phyloP scores from a whole-genome alignment of 1,140 invertebrate genomes.

The Cotesia glomerata region DNA sequence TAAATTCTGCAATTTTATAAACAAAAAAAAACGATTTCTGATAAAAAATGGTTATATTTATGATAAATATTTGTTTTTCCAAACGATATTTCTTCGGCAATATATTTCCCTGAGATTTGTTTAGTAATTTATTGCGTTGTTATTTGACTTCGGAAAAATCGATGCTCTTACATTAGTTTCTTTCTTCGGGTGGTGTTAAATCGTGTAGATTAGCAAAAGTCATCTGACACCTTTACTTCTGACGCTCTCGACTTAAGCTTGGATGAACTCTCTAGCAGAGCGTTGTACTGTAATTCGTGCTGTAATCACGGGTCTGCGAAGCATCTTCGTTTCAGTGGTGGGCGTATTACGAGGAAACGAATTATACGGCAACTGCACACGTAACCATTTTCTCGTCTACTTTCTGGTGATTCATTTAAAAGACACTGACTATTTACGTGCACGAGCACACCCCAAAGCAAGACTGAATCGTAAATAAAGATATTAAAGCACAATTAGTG shows the following conservation, averaged over 20 bases:
- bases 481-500: too few relatives aligned
- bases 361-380: conserved; percentile 19
- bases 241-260: conserved; percentile 4
- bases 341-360: conserved; percentile 12
- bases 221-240: conserved; percentile 7
- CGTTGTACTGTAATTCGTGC: conserved; percentile 18
- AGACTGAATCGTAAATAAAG: too few relatives aligned
- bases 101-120: too few relatives aligned
- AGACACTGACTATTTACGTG: background rate
- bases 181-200: conserved; percentile 7
- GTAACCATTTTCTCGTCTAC: conserved; percentile 11
- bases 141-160: too few relatives aligned
- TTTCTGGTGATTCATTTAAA: background rate
- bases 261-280: background rate
- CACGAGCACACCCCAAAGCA: background rate
- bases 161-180: background rate
- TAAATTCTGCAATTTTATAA: too few relatives aligned
- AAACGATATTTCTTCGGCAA: too few relatives aligned
- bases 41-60: too few relatives aligned
- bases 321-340: conserved; percentile 3
- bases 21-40: too few relatives aligned
- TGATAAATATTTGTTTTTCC: too few relatives aligned
- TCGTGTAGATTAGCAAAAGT: conserved; percentile 17
- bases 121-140: too few relatives aligned
- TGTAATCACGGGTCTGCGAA: conserved; percentile 16